Evolutionary conservation across 2,888 invertebrate species (phyloP), one percentile per base, ranked within the genome.

Genomic region (Cecidostiba fungosa): DNA sequence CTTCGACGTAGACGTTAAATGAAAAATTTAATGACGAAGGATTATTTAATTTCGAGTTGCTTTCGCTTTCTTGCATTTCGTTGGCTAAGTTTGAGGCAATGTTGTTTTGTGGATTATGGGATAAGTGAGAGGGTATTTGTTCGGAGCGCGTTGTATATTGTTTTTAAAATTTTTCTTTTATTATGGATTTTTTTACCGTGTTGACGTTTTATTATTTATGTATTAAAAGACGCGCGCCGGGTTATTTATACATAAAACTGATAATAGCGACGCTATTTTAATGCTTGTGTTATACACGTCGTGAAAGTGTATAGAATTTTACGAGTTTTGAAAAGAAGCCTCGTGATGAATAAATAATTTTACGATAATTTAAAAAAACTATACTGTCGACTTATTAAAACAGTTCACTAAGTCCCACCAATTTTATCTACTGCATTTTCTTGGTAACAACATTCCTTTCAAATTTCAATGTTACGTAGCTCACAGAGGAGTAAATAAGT

Each of bases 11-110:
- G 36, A 3, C 8, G 12, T 70, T 72, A 73, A 83, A 59, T 83
- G 83, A 83, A 77, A 82, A 82, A 69, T 66, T 76, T 82, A 76
- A 82, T 69, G 50, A 36, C 19, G 23, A 0, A 32, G 43, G 72
- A 72, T 72, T 73, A 72, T 59, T 59, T 80, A 54, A 80, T n/a
- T 74, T 62, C 19, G 16, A 54, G n/a, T 62, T 26, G 14, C 16
- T 5, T 50, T 16, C 50, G 16, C 50, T 50, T 50, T 50, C 19
- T 50, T 50, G 16, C 16, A 1, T 14, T 16, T 54, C 14, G 4
- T 39, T 29, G 23, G 10, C 32, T n/a, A 26, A 3, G 32, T 39
- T 12, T 3, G 23, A 72, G 6, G 14, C 14, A 4, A 0, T 16
- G 0, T 16, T 54, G 8, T 6, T 54, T 0, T 1, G n/a, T 54